Evolutionary conservation across 2,797 vertebrate species (phyloP), one percentile per base, ranked within the genome.

Genomic region (Dermochelys coriacea): DNA sequence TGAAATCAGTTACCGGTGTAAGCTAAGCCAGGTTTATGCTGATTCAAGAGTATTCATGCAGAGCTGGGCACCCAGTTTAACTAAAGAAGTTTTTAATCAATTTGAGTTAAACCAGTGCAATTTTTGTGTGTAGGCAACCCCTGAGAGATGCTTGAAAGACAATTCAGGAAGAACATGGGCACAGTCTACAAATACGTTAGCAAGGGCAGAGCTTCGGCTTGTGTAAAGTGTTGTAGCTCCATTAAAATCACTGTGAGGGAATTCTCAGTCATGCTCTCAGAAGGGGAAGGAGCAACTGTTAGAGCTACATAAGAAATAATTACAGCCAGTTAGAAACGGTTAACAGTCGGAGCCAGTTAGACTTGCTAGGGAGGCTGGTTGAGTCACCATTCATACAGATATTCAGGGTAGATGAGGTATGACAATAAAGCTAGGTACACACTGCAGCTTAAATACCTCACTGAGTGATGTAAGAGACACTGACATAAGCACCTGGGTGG

Each of bases 11-110:
- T 82, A 78, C 1, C 47, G 81, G 64, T 68, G 37, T 10, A 85
- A 92, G 27, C 18, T 83, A 88, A 88, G 52, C 41, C 3, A 27
- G 74, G 77, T 85, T 93, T 85, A 88, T 59, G 80, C 29, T 83
- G 74, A 93, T 61, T 87, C 57, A 79, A 96, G 61, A 71, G 87
- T 85, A 89, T 74, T 50, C 49, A 80, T 91, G 55, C 93, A 55
- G 61, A 12, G 29, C 51, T 50, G 68, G 14, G 59, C n/a, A 41
- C 71, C 88, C 88, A n/a, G 51, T 86, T 83, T 84, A 85, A 81
- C 16, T 81, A 41, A 25, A 37, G 37, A 71, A 88, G 57, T 41
- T 49, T 50, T 88, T 68, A 45, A 86, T 88, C 37, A 75, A 45
- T 82, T 86, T 55, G 5, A 50, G 37, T 90, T 80, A 52, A 57